Evolutionary conservation across 2,888 invertebrate genomes (phyloP), one percentile per base, ranked within the genome.

Genomic region (Ryuthela nishihirai): DNA sequence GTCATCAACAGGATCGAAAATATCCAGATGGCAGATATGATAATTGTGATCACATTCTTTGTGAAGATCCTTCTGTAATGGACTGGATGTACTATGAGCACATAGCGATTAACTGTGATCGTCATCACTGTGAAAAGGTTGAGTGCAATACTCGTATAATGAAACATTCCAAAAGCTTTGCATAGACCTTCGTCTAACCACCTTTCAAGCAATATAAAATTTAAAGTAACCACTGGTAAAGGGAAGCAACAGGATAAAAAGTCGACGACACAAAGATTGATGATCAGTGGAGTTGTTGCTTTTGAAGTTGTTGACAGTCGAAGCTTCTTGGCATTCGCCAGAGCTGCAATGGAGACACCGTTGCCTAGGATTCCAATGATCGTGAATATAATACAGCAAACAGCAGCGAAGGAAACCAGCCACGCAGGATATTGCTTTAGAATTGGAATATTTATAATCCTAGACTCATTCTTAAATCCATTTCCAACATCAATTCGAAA

Each of bases 111-210:
- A 58, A 90, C 77, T 26, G 90, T 90, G 66, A 91, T 90, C 66
- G 88, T 88, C 45, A 90, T 89, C 88, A 91, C 90, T 70, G 88
- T 89, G 63, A 90, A 78, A 35, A 91, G 76, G 0, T 88, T 89
- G 3, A 88, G 87, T 0, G 88, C 89, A 49, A 90, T 89, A 72
- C 90, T 91, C 55, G 89, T 89, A 71, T 91, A 91, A 77, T 90
- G 90, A 67, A 90, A 83, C 67, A 90, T 84, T 0, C 90, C 89
- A 76, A 90, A 90, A 73, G 89, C 79, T 76, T 84, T 83, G 72
- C 90, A 90, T 34, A 88, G 78, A 2, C 81, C 79, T 20, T 83
- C 82, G 0, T 89, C 88, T 18, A 89, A 79, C 34, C 84, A 81
- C 90, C 91, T 91, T 55, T 81, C 79, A 77, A 88, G 83, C 73